Evolutionary conservation across 2,113 vertebrate genomes (phyloP), one percentile per base, ranked within the genome.

Genomic region (Chrysochloris asiatica): DNA sequence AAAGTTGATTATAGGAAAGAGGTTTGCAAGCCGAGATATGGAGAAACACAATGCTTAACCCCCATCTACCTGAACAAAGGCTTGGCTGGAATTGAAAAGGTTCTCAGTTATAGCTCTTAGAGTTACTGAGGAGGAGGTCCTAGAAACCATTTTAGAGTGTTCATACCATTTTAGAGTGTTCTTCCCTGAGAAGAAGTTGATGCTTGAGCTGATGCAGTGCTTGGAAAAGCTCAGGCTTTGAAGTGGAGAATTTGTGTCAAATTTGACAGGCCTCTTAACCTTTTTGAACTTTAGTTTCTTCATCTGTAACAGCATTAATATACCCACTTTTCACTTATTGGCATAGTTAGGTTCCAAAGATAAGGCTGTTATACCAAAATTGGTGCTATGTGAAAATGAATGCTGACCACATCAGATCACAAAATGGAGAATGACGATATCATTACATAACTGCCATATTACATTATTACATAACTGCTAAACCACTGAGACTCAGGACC

Each of bases 141-240:
- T 48, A 45, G 69, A 76, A n/a, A 6, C 26, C 14, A 1, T 26
- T 48, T n/a, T 4, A 54, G 28, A 38, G 0, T 1, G 6, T 48
- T 13, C 10, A 38, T 36, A 2, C 26, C 28, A 4, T 0, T 48
- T n/a, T 4, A 54, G 28, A 38, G 0, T 1, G 6, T 48, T 13
- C 10, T 33, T 36, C 0, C 7, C 4, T 4, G 3, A 43, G 48
- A 61, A 71, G 63, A 36, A 26, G 71, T 38, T 33, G 36, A 30
- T 3, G 30, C n/a, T 19, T 43, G 43, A 77, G 50, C 28, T 61
- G 22, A 17, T 12, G 0, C 1, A n/a, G 54, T 16, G 5, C 26
- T 56, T 50, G 17, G 17, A 41, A 47, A 54, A 45, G 50, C 28
- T 10, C 33, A 2, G 14, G 14, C 30, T 67, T 48, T 48, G 43